Evolutionary conservation across 2,113 vertebrate genomes (phyloP), one percentile per base, ranked within the genome.

Genomic region (Paramormyrops kingsleyae): DNA sequence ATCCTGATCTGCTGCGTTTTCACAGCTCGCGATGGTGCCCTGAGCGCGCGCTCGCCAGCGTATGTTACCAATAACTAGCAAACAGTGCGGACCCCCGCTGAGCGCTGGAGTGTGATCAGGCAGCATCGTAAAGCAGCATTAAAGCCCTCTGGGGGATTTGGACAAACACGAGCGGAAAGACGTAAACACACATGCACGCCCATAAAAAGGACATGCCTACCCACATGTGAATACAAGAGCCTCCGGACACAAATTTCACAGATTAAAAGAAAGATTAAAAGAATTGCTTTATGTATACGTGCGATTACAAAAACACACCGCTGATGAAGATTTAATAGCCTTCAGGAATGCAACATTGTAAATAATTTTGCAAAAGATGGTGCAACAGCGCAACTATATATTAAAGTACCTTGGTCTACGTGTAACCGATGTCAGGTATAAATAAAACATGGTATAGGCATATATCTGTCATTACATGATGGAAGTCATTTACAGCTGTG

Each of bases 51-150:
- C 10, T 24, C 5, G n/a, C 17, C 13, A 85, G 46, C 44, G 83
- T 24, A 62, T 85, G 85, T 87, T 52, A 17, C 24, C 10, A 56
- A 87, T 87, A 53, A 87, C 49, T 56, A 53, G 47, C 49, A 39
- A 50, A 53, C 15, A 77, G 89, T 42, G 53, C 53, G 83, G 87
- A 89, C 70, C 13, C 91, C 91, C 47, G 89, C 91, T 87, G 91
- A 90, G 92, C 89, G 91, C 90, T 89, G 83, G 85, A 88, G 49
- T 3, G 44, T 2, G 87, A 46, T 4, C 53, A 10, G 56, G 87
- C 53, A 13, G 50, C 31, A 88, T 42, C 17, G 87, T 49, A 59
- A 24, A 50, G 24, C 47, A 50, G 7, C 12, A 27, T 27, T 27
- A 31, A 52, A 86, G 84, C 9, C 24, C 47, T 86, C 47, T 50